Evolutionary conservation across 1,140 invertebrate species (phyloP).

Genomic region (Centruroides sculpturatus): DNA sequence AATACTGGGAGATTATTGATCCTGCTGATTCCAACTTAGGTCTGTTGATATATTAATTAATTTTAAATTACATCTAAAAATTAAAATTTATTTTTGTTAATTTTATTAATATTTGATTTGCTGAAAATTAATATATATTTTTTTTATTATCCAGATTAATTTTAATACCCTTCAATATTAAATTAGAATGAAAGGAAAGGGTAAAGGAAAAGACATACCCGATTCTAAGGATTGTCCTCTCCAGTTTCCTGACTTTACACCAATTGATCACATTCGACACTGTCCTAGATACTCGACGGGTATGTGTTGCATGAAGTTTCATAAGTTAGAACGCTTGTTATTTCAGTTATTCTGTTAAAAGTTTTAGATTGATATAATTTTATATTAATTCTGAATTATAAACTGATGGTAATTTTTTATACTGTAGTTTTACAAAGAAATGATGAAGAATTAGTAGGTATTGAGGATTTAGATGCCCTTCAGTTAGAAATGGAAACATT

Average conservation of each 20-base stretch:
- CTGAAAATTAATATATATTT: no score
- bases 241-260: slow-evolving; percentile 29
- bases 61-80: no score
- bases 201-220: slow-evolving; percentile 14
- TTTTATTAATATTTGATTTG: no score
- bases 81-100: no score
- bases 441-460: slow-evolving; percentile 42
- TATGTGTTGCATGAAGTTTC: slow-evolving; percentile 7
- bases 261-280: slow-evolving; percentile 27
- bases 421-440: slow-evolving; percentile 39
- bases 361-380: no score
- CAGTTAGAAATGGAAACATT: slow-evolving; percentile 78
- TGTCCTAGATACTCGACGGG: slow-evolving; percentile 28
- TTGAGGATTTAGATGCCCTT: slow-evolving; percentile 70
- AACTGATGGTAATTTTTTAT: slow-evolving; percentile 1
- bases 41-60: no score
- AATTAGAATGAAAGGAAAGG: slow-evolving; percentile 17
- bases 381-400: not conserved
- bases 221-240: slow-evolving; percentile 30
- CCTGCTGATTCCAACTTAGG: no score
- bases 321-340: no score
- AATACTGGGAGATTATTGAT: no score
- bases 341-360: no score
- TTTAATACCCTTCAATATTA: no score
- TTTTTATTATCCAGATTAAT: no score